Percentiles rank a stretch among this genome's conserved stretches.
Evolutionary conservation across 2,113 vertebrate genomes (phyloP).

Genomic region (Echinops telfairi): DNA sequence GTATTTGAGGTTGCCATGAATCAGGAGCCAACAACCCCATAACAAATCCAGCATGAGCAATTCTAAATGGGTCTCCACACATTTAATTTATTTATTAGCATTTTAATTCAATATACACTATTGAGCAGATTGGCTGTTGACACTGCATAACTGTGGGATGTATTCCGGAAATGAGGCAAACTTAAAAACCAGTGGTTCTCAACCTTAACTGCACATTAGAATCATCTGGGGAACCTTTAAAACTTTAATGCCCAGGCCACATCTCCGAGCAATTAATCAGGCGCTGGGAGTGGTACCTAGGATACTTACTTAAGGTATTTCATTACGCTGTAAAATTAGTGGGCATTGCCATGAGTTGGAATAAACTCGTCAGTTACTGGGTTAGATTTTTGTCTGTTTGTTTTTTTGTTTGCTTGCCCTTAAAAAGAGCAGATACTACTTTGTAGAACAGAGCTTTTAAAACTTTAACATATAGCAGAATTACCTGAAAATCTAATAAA

Average conservation of each 20-base stretch:
- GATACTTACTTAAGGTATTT: slow-evolving; percentile 17
- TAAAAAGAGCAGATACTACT: no score
- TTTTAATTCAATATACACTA: background rate
- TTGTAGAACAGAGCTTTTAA: background rate
- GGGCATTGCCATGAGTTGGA: background rate
- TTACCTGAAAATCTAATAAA: background rate
- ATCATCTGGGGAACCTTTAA: background rate
- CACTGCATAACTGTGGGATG: background rate
- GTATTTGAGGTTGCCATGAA: background rate
- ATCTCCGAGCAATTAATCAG: background rate
- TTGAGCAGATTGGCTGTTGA: background rate
- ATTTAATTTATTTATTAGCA: background rate
- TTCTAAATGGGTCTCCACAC: background rate
- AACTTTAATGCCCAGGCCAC: background rate
- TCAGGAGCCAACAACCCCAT: background rate
- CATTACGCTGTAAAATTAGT: background rate
- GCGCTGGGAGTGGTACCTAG: background rate
- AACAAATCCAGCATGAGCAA: background rate
- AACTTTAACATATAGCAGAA: background rate
- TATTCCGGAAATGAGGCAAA: background rate
- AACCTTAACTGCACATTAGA: background rate
- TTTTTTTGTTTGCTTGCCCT: background rate
- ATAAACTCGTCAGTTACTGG: background rate
- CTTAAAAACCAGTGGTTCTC: background rate
- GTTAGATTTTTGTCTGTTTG: background rate